A percentile compares a stretch with the other conserved stretches of the same genome.
Conservation (phyloP, 2,113 vertebrate species). For the Peromyscus leucopus region DNA sequence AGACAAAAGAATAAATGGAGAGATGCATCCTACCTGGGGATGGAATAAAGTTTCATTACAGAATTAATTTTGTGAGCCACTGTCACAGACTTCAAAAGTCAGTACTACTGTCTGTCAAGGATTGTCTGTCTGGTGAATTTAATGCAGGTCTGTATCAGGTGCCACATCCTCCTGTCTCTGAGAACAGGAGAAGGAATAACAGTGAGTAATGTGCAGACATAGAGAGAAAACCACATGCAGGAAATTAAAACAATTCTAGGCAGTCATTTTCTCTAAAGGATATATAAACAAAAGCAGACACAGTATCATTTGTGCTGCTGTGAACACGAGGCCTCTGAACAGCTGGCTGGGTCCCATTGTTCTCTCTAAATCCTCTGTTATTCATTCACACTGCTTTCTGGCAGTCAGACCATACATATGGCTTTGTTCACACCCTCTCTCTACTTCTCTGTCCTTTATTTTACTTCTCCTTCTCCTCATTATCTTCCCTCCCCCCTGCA, state of each 20-base stretch:
- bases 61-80: too few relatives aligned
- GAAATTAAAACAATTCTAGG: not conserved
- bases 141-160: not conserved
- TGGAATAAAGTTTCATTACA: not conserved
- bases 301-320: not conserved
- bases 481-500: not conserved
- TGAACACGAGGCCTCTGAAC: not conserved
- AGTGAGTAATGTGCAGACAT: not conserved
- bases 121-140: not conserved
- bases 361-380: not conserved
- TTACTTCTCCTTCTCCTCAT: not conserved
- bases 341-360: not conserved
- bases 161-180: not conserved
- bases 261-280: conserved; percentile 3
- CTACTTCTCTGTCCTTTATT: not conserved
- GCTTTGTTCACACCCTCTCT: not conserved
- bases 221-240: not conserved
- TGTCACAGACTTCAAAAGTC: not conserved
- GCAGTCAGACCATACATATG: not conserved
- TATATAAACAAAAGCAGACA: not conserved
- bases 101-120: not conserved
- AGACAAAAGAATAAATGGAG: not conserved
- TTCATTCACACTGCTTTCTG: not conserved
- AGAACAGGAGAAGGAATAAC: not conserved
- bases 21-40: not conserved